Percentiles rank a stretch among this genome's conserved stretches.
Evolutionary conservation across 2,113 vertebrate genomes (phyloP).

Genomic region (Xiphophorus couchianus): DNA sequence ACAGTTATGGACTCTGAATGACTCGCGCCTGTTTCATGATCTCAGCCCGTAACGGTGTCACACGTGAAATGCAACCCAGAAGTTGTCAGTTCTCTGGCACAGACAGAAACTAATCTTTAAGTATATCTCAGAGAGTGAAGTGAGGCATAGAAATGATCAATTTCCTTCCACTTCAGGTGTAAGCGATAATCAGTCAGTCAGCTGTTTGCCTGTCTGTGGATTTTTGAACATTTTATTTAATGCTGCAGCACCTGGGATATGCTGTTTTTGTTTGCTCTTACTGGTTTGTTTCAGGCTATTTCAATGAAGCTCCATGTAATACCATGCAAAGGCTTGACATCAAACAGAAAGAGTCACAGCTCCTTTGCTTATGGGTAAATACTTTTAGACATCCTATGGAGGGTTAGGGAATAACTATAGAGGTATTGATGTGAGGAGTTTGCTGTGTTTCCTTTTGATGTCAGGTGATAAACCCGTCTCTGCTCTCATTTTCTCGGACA

Average conservation of each 20-base stretch:
- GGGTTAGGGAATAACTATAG: slow-evolving; percentile 10
- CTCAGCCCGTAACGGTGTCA: neutral
- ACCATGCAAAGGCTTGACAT: neutral
- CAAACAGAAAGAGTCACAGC: slow-evolving; percentile 17
- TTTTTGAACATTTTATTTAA: neutral
- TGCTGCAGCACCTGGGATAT: slow-evolving; percentile 7
- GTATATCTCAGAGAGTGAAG: slow-evolving; percentile 5
- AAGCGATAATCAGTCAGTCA: slow-evolving; percentile 39
- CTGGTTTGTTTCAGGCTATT: slow-evolving; percentile 40
- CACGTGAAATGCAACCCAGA: neutral
- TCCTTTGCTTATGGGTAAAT: slow-evolving; percentile 33
- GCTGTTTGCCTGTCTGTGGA: slow-evolving; percentile 25
- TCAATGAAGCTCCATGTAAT: slow-evolving; percentile 23
- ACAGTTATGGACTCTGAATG: neutral
- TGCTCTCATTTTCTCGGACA: slow-evolving; percentile 56
- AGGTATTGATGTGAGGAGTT: slow-evolving; percentile 23
- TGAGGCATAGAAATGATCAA: neutral
- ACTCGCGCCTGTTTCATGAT: neutral
- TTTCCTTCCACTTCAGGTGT: slow-evolving; percentile 15
- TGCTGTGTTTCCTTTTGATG: slow-evolving; percentile 12
- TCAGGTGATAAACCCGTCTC: slow-evolving; percentile 4
- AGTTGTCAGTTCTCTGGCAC: slow-evolving; percentile 10
- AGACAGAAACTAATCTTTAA: slow-evolving; percentile 11
- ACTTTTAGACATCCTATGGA: slow-evolving; percentile 9
- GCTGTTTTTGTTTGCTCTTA: slow-evolving; percentile 28